Evolutionary conservation across 2,113 vertebrate species (phyloP), one percentile per base, ranked within the genome.

Genomic region (Panurus biarmicus): DNA sequence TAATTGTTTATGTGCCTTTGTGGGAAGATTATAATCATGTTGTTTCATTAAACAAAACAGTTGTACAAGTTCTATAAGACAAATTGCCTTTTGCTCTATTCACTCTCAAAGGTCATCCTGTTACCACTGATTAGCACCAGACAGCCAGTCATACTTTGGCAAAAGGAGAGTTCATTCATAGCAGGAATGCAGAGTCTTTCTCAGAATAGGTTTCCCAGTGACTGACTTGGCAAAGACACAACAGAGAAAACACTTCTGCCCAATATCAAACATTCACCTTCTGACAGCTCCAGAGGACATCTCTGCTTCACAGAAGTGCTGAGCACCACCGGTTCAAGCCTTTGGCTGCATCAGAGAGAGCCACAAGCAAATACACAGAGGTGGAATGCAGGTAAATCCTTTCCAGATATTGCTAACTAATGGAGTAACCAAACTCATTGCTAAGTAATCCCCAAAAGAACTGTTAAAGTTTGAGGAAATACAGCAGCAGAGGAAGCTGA

Each of bases 41-140:
- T 97, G 95, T 94, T 95, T 96, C 96, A 91, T 95, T 97, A 95
- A 96, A 97, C 95, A 95, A 96, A 96, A 94, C 90, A 95, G 86
- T 96, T 94, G 94, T 97, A 89, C 93, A 96, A 96, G 93, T 97
- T 97, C 94, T 92, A 93, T 87, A 90, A 86, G 94, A 94, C 92
- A 97, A 97, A 96, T 86, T 93, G 94, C 91, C 93, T 96, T 95
- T 95, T 95, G 94, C 92, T 97, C 97, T 96, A 84, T 94, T 94
- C 96, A 86, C 96, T 97, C 94, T 7, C 94, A 96, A 95, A 95
- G 94, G 93, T 94, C 94, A 97, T 97, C 95, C 95, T 75, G 45
- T 97, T 97, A 96, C 96, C 93, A 45, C 91, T 97, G 97, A 97
- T 96, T 94, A 89, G 90, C 86, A 74, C 65, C 91, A 85, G 88